A percentile compares a stretch with the other conserved stretches of the same genome.
Evolutionary conservation across 2,888 invertebrate species (phyloP).

Genomic region (Gortyna flavago): DNA sequence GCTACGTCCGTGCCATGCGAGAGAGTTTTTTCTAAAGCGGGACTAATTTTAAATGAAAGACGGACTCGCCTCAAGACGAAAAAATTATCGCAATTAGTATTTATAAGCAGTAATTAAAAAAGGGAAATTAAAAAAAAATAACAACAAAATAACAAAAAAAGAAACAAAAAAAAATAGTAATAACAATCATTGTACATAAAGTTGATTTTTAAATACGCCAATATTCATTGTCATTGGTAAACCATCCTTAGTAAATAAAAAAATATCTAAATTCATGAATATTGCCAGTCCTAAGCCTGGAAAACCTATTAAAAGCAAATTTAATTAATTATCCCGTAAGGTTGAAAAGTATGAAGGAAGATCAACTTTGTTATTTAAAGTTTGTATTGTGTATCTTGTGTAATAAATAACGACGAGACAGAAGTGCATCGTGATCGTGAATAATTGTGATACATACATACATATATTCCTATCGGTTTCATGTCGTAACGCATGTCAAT

Average conservation of each 20-base stretch:
- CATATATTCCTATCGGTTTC: too few species aligned
- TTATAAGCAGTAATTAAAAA: constrained; percentile 8
- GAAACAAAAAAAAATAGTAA: not conserved
- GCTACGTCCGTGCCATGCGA: constrained; percentile 14
- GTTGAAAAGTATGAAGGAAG: not conserved
- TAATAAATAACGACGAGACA: too few species aligned
- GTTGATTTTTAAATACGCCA: constrained; percentile 12
- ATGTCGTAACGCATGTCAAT: too few species aligned
- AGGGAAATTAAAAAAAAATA: not conserved
- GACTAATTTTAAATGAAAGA: constrained; percentile 8
- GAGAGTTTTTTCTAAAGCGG: constrained; percentile 10
- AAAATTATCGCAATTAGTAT: constrained; percentile 13
- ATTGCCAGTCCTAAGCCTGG: constrained; percentile 12
- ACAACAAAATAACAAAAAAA: not conserved
- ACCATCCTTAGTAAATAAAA: too few species aligned
- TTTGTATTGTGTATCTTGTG: too few species aligned
- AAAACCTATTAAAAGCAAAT: not conserved
- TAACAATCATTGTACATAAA: constrained; percentile 8
- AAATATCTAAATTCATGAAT: not conserved
- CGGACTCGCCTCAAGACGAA: constrained; percentile 5
- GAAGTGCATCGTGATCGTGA: not conserved
- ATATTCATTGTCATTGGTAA: not conserved
- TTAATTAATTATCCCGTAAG: not conserved
- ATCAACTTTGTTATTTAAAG: constrained; percentile 3
- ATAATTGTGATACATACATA: not conserved